Evolutionary conservation across 1,140 invertebrate species (phyloP).

Genomic region (Neodiprion pinetum): DNA sequence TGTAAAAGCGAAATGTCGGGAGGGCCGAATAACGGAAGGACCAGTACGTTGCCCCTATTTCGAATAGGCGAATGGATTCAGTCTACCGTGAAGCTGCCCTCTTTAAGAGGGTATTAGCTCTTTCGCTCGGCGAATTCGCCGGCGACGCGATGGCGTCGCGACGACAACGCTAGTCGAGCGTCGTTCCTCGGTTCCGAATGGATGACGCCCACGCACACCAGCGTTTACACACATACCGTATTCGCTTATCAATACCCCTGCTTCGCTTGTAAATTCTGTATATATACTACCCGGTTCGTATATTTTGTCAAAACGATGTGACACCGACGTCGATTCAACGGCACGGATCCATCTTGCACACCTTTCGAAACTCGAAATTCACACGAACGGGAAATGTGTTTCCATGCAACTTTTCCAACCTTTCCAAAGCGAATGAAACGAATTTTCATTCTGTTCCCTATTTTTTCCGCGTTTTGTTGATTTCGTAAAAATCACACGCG

Average conservation of each 20-base stretch:
- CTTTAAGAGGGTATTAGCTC: conserved; percentile 31
- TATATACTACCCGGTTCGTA: no score
- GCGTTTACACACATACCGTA: neutral
- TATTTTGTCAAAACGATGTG: no score
- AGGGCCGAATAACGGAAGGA: neutral
- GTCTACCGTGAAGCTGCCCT: conserved; percentile 37
- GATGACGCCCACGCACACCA: neutral
- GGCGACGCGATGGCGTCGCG: conserved; percentile 37
- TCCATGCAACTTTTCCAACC: no score
- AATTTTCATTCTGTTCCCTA: no score
- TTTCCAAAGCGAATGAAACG: no score
- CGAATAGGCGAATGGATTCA: conserved; percentile 35
- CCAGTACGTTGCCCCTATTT: conserved; percentile 16
- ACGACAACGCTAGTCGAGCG: neutral
- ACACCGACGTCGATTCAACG: no score
- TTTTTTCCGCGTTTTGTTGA: no score
- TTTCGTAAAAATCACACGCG: no score
- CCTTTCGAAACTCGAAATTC: no score
- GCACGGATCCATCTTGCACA: no score
- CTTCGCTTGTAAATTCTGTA: neutral
- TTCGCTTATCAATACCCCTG: neutral
- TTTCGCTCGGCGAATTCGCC: conserved; percentile 33
- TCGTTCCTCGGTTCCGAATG: conserved; percentile 3
- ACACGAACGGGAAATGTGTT: no score
- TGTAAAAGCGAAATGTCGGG: neutral